Evolutionary conservation across 2,797 vertebrate species (phyloP), one percentile per base, ranked within the genome.

Genomic region (Erpetoichthys calabaricus): DNA sequence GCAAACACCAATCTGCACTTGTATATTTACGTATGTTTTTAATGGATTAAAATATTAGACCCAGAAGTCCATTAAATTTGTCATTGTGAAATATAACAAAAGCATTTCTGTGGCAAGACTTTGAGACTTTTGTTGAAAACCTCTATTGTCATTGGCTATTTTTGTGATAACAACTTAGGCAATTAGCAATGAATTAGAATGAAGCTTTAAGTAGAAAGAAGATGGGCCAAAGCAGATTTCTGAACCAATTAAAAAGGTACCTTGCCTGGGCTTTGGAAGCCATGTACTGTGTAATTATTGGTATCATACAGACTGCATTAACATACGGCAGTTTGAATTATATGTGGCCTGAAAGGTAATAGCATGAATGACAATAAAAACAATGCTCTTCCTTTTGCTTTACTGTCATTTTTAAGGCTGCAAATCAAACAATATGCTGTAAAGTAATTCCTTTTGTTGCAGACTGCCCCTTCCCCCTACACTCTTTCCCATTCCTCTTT

Each of bases 281-380:
- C 7, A 3, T 54, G 9, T 41, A 54, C 47, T 47, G 47, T 49
- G n/a, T 54, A 43, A 54, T 42, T 42, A 54, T 7, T 54, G 53
- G 10, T 5, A 54, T 5, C 41, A n/a, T 42, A 54, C 4, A 41
- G 4, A 42, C 5, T 46, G 50, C 67, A 66, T 74, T 66, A 70
- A 56, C 71, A 62, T 50, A 3, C 56, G 61, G 53, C 53, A 8
- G 60, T 75, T 84, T 84, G 81, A 86, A 67, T 78, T 66, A 77
- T 76, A 84, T 83, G 61, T 64, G 67, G 75, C 70, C 69, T 81
- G 83, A 87, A 77, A 77, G 74, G 73, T 67, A 72, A 67, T 75
- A 75, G 75, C 75, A 75, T 77, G 78, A 74, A 66, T 73, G 60
- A 70, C 68, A 71, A 68, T 79, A 81, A 81, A 78, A 80, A 77